Base-by-base conservation (phyloP, 2,888 invertebrate species). In the Patella ulyssiponensis region DNA sequence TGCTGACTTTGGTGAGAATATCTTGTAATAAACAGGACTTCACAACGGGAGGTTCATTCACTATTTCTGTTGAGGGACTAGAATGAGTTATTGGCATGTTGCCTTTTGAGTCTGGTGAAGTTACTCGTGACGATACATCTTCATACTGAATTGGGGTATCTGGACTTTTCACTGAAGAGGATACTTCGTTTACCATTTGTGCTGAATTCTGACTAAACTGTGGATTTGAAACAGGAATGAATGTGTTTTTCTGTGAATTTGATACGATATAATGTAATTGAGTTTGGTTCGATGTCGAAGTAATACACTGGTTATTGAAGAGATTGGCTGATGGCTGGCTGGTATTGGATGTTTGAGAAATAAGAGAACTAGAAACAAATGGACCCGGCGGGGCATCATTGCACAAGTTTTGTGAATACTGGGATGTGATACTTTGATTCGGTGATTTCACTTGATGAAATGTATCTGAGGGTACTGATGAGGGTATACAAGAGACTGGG, bases 131-230 rank as follows among this genome's bases (percentile, higher is more conserved):
- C 1, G 64, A 64, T 15, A 64, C 12, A 23, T 64, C 64, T 64
- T 64, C 64, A 23, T 23, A 64, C 23, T 64, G 64, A 20, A 64
- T 14, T 5, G 64, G 23, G 11, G 20, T 64, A 23, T 64, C 23
- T 23, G 64, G 20, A 64, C 14, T 64, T 20, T 64, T 23, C 11
- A 64, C 64, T 7, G 64, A 64, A 12, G 64, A 64, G 20, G 64
- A 64, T 23, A 64, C 64, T 64, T 64, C 64, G 9, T 64, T 64
- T 64, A 64, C 23, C 64, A 64, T 64, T 64, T 64, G 64, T 64
- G 64, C 20, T 23, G 64, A 64, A 23, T 64, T 23, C 11, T 12
- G 12, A 20, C 23, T 20, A 23, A 64, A 23, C 64, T 64, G 64
- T 4, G 64, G 12, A 64, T 64, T 64, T 64, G n/a, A 23, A 20